Evolutionary conservation across 2,113 vertebrate genomes (phyloP).

Genomic region (Recurvirostra avosetta): DNA sequence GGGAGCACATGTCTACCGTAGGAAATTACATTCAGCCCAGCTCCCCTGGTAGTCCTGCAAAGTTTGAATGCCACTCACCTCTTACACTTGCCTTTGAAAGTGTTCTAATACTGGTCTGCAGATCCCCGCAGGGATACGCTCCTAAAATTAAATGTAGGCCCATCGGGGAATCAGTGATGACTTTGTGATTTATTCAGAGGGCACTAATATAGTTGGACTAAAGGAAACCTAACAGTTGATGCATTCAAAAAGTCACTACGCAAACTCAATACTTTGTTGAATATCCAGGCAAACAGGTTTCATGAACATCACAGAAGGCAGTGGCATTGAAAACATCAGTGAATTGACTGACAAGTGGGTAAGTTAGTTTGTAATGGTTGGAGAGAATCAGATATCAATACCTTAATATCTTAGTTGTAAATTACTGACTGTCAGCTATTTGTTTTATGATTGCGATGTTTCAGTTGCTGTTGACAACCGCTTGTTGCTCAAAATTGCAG

Average conservation of each 20-base stretch:
- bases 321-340: neutral
- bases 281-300: neutral
- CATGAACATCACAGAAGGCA: neutral
- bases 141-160: neutral
- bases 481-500: neutral
- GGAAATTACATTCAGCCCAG: neutral
- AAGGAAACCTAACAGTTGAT: neutral
- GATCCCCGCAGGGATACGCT: neutral
- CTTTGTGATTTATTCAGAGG: neutral
- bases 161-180: neutral
- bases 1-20: neutral
- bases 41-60: neutral
- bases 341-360: neutral
- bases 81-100: neutral
- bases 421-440: slow-evolving; percentile 3
- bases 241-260: neutral
- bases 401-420: neutral
- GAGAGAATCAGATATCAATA: neutral
- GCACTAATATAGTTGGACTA: neutral
- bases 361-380: neutral
- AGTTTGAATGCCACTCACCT: neutral
- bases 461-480: neutral
- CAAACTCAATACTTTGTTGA: neutral
- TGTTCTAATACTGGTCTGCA: neutral
- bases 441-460: slow-evolving; percentile 9